Conservation (phyloP, 1,140 invertebrate species). For the Euura lappo region DNA sequence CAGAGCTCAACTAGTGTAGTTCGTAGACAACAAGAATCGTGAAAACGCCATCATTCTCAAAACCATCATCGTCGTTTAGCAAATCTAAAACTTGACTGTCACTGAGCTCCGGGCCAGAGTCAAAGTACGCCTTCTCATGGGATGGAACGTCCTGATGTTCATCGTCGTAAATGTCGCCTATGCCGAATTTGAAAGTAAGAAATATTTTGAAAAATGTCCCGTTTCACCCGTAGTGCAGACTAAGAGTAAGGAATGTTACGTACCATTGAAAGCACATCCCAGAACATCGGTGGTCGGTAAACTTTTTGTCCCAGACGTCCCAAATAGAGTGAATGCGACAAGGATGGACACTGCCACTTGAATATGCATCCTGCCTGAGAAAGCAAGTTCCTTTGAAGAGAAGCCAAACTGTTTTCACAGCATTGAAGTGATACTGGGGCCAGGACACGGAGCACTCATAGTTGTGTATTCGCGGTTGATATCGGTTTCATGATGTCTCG, state of each 20-base stretch:
- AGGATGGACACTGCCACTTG: background rate
- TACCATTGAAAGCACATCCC: background rate
- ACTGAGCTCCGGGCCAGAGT: background rate
- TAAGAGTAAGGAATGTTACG: background rate
- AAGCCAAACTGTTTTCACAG: background rate
- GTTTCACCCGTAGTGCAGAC: background rate
- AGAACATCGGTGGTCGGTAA: background rate
- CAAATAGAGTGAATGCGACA: background rate
- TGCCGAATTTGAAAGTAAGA: background rate
- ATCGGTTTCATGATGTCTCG: background rate
- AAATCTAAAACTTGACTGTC: background rate
- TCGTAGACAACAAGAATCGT: background rate
- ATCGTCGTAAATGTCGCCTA: background rate
- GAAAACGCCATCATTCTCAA: background rate
- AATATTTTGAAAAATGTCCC: background rate
- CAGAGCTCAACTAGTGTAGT: no score
- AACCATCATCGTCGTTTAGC: background rate
- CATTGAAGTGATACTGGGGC: background rate
- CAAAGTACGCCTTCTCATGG: background rate
- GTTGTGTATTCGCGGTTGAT: background rate
- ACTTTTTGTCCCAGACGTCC: background rate
- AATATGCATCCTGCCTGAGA: background rate
- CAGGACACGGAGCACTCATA: background rate
- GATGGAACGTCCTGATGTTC: background rate
- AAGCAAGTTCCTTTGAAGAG: background rate